Conservation (phyloP, 2,113 vertebrate species). For the Eulemur macaco region DNA sequence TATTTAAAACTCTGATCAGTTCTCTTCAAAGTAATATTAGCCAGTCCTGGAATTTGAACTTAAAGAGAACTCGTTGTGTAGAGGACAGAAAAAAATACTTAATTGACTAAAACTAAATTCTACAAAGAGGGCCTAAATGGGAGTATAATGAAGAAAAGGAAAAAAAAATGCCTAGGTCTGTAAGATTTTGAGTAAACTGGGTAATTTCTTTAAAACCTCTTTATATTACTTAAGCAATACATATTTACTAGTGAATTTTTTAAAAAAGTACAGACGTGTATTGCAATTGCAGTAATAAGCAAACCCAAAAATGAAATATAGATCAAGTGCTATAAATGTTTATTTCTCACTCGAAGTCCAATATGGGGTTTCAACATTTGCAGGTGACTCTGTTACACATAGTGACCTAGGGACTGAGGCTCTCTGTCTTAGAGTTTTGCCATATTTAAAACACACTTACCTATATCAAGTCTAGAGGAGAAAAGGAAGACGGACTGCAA, state of each 20-base stretch:
- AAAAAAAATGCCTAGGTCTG: neutral
- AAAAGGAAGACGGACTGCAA: neutral
- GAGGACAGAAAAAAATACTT: neutral
- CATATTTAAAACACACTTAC: neutral
- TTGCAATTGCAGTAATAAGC: neutral
- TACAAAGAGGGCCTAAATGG: neutral
- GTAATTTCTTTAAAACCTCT: neutral
- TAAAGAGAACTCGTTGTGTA: neutral
- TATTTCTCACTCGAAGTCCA: neutral
- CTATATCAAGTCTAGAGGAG: neutral
- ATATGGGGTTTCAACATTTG: neutral
- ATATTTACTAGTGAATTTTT: neutral
- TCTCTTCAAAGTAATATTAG: conserved; percentile 12
- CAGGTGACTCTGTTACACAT: neutral
- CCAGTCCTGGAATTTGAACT: neutral
- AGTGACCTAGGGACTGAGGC: neutral
- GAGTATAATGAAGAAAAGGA: neutral
- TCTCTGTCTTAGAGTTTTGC: neutral
- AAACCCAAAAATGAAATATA: neutral
- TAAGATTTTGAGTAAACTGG: neutral
- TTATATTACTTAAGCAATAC: neutral
- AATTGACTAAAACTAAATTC: neutral
- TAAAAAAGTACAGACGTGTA: neutral
- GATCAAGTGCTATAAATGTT: neutral
- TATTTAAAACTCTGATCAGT: neutral